Evolutionary conservation across 37 sponge, comb jelly and placozoan genomes (phyloP), one percentile per base, ranked within the genome.

Genomic region (Halisarca cf. caerulea): DNA sequence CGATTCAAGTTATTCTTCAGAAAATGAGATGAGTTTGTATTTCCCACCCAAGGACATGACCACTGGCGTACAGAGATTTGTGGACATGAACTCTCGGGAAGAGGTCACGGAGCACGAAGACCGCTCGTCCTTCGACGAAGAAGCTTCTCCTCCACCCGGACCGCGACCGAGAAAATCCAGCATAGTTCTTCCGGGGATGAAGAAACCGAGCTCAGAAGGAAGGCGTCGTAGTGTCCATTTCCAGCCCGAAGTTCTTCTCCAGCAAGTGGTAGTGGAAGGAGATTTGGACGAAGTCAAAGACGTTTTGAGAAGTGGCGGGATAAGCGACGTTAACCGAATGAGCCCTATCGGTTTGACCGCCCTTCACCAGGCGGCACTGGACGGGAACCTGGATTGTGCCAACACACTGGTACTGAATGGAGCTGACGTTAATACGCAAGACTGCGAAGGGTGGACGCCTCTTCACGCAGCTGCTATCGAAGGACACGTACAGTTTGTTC

Each of bases 311-410:
- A 86, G 84, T 20, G 88, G 88, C 0, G 66, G 70, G 33, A 80
- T 88, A 23, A 40, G 47, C 3, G 89, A 86, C 78, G 82, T 95
- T 42, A 95, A 95, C 84, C 89, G 86, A 57, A 81, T 95, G 88
- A 91, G 95, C 61, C 95, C 95, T 5, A 78, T 90, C 0, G 95
- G 95, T 21, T 82, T 95, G 38, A 95, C 95, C 14, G 92, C 95
- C 17, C 82, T 95, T 32, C 95, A 95, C 80, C 95, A 95, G 53
- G 81, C 83, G 47, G 95, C 95, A 34, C 60, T 95, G 3, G 95
- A 95, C 54, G 95, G 95, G 0, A 91, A 95, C 74, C 71, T 91
- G 34, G 92, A 89, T 69, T 95, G 92, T 32, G 90, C 92, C 25
- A 84, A 89, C 30, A 81, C 88, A 1, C 81, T 95, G 1, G 80